These are phyloP conservation scores for Tokudaia muenninki DNA, from an alignment of 2,797 vertebrate species.

Conservation along the genomic window DNA sequence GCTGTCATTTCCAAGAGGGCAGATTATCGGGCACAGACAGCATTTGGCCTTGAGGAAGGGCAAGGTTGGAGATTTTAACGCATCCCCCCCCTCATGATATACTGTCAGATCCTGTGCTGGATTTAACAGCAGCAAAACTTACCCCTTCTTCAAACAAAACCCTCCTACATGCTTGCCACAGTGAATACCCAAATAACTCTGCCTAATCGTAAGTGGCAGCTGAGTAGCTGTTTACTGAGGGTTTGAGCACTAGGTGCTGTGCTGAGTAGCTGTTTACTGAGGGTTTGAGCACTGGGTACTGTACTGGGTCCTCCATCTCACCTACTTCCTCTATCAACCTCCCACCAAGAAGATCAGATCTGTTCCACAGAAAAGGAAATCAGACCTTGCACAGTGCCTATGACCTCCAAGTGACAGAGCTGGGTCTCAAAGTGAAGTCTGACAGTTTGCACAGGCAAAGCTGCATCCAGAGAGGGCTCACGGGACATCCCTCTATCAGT, in stretches of 20 bases:
- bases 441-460: background rate
- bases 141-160: slow-evolving; percentile 8
- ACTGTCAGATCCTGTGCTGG: slow-evolving; percentile 30
- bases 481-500: background rate
- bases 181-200: slow-evolving; percentile 23
- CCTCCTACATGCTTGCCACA: slow-evolving; percentile 28
- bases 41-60: slow-evolving; percentile 43
- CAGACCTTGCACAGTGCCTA: background rate
- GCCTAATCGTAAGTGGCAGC: slow-evolving; percentile 35
- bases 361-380: slow-evolving; percentile 15
- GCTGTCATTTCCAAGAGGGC: slow-evolving; percentile 65
- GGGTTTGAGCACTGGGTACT: background rate
- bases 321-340: background rate
- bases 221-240: slow-evolving; percentile 26
- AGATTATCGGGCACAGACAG: slow-evolving; percentile 50
- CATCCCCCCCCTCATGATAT: background rate
- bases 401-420: slow-evolving; percentile 10
- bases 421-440: background rate
- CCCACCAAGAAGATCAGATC: background rate
- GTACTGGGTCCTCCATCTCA: background rate
- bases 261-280: slow-evolving; percentile 17
- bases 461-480: background rate
- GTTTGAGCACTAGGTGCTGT: background rate
- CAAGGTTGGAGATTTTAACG: background rate
- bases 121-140: slow-evolving; percentile 50